Conservation (phyloP, 1,140 invertebrate genomes). For the Portunus trituberculatus region DNA sequence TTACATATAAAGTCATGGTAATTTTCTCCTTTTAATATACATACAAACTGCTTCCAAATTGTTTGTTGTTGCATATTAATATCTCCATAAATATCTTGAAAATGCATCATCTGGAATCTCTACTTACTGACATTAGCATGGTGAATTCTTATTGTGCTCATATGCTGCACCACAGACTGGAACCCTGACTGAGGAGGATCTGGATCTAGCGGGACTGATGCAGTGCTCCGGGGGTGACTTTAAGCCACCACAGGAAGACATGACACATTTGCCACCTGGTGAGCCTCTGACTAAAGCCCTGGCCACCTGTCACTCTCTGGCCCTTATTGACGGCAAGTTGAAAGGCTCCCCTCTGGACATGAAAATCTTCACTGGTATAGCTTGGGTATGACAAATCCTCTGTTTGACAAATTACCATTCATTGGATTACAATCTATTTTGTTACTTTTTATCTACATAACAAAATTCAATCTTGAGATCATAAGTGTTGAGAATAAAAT, state of each 20-base stretch:
- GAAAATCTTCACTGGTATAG: slow-evolving; percentile 78
- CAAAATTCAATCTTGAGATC: no score
- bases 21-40: no score
- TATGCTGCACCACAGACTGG: slow-evolving; percentile 78
- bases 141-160: neutral
- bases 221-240: slow-evolving; percentile 66
- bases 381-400: slow-evolving; percentile 49
- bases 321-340: slow-evolving; percentile 78
- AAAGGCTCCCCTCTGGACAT: slow-evolving; percentile 79
- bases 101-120: no score
- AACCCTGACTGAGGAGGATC: slow-evolving; percentile 80
- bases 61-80: no score
- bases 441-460: neutral
- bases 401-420: neutral
- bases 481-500: no score
- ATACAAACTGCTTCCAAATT: no score
- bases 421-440: neutral
- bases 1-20: no score
- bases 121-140: no score
- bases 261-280: slow-evolving; percentile 51
- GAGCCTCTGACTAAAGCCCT: slow-evolving; percentile 58
- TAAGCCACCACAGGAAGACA: slow-evolving; percentile 61
- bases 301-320: slow-evolving; percentile 79
- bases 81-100: no score
- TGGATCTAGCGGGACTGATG: slow-evolving; percentile 79